Evolutionary conservation across 2,113 vertebrate genomes (phyloP), one percentile per base, ranked within the genome.

Genomic region (Ariopsis seemanni): DNA sequence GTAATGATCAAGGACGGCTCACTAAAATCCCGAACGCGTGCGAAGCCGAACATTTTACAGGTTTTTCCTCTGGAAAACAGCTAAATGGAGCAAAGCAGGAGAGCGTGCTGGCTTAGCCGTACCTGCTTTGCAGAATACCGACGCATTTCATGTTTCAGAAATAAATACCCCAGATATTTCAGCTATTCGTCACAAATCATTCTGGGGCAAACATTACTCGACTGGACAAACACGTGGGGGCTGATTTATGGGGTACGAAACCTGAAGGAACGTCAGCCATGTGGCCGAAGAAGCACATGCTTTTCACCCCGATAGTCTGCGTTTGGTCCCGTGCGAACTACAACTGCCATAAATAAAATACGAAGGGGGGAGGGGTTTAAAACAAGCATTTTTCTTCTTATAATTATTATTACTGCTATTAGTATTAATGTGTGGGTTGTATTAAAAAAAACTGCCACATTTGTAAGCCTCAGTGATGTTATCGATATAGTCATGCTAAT

Each of bases 31-130:
- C 20, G 18, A 42, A 69, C 52, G 52, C 25, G 50, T 71, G 63
- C 3, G 25, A 14, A 53, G 14, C 18, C 4, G 20, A 17, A 57
- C 2, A 1, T 67, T 87, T 83, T 78, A 83, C 69, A 77, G 81
- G 60, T 84, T 50, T 78, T 84, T 88, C 60, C 82, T 17, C 58
- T 77, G 69, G 71, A 83, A 82, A 82, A 82, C 1, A 10, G 30
- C 18, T 82, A 30, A 86, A 74, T 52, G 80, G 71, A 83, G 60
- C 10, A 55, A 30, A 58, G 62, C 83, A 20, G 5, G 57, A 57
- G 25, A 25, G n/a, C 25, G 5, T 15, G 25, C 50, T 69, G 62
- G 85, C 62, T 67, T 57, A 80, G 50, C 48, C 57, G 60, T 78
- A 65, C 62, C 85, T 67, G 52, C 75, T 69, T 7, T 67, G 57